Evolutionary conservation across 2,888 invertebrate genomes (phyloP).

Genomic region (Stramonita haemastoma): DNA sequence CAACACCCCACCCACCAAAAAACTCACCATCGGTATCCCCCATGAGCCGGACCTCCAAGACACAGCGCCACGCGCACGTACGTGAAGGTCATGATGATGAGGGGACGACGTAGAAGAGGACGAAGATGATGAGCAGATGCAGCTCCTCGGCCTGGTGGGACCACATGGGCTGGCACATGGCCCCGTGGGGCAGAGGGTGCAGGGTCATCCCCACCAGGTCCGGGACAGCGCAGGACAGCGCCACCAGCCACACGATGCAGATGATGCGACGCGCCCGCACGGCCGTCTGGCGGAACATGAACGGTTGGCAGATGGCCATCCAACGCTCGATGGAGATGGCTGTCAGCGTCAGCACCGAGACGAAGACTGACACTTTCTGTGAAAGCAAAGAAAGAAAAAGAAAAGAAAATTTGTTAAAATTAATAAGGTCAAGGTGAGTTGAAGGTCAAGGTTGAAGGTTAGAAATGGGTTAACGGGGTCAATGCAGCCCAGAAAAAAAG

Average conservation of each 20-base stretch:
- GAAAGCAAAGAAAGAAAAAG: constrained; percentile 62
- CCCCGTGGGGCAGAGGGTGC: neutral
- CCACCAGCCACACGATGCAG: constrained; percentile 88
- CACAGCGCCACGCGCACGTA: constrained; percentile 71
- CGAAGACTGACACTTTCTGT: constrained; percentile 95
- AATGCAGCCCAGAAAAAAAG: too few species aligned
- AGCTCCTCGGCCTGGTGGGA: constrained; percentile 55
- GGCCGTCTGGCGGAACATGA: constrained; percentile 91
- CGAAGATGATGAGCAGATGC: constrained; percentile 62
- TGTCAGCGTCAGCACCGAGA: constrained; percentile 92
- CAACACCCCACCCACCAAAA: neutral
- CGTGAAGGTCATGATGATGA: constrained; percentile 71
- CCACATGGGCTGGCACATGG: constrained; percentile 51
- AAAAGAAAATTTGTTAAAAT: neutral
- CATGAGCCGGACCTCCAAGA: constrained; percentile 64
- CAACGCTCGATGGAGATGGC: constrained; percentile 95
- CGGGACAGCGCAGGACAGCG: constrained; percentile 79
- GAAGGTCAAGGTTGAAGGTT: neutral
- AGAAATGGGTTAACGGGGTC: neutral
- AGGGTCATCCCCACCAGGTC: constrained; percentile 61
- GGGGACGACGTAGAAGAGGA: constrained; percentile 69
- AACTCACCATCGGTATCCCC: constrained; percentile 47
- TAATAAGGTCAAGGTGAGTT: neutral
- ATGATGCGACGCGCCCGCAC: constrained; percentile 89
- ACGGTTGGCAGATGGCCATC: constrained; percentile 95